Conservation (phyloP, 2,888 invertebrate species). For the Andrena dorsata region DNA sequence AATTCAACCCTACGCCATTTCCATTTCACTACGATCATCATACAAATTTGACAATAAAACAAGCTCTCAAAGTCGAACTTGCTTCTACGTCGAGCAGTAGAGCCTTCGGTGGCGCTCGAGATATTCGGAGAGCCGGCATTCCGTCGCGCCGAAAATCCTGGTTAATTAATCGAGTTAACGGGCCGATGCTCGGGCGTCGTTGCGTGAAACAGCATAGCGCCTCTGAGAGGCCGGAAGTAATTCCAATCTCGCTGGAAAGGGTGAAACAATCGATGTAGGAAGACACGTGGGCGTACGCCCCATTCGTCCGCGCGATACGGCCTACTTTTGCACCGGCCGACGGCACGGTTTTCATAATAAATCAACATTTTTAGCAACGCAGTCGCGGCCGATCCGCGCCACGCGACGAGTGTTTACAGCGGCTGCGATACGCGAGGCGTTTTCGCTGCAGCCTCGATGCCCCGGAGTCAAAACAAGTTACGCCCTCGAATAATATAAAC, state of each 20-base stretch:
- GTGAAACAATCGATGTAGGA: background rate
- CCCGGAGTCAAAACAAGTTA: background rate
- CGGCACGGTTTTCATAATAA: conserved; percentile 22
- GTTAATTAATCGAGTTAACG: conserved; percentile 26
- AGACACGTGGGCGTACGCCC: background rate
- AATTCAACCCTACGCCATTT: too few species aligned
- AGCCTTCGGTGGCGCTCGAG: background rate
- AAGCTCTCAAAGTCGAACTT: background rate
- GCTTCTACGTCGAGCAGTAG: too few species aligned
- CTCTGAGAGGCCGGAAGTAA: conserved; percentile 10
- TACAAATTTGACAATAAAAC: background rate
- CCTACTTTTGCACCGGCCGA: background rate
- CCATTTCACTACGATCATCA: too few species aligned
- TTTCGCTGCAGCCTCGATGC: background rate
- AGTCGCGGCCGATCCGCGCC: background rate
- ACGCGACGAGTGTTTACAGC: background rate
- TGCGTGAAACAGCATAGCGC: conserved; percentile 12
- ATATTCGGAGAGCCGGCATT: background rate
- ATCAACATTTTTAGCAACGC: conserved; percentile 20
- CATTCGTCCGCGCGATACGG: too few species aligned
- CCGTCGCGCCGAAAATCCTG: conserved; percentile 5
- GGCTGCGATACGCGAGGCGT: background rate
- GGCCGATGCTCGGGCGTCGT: background rate
- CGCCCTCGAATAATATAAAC: background rate
- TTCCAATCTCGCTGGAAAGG: conserved; percentile 1